Conservation (phyloP, 2,113 vertebrate genomes). For the Odontesthes bonariensis region DNA sequence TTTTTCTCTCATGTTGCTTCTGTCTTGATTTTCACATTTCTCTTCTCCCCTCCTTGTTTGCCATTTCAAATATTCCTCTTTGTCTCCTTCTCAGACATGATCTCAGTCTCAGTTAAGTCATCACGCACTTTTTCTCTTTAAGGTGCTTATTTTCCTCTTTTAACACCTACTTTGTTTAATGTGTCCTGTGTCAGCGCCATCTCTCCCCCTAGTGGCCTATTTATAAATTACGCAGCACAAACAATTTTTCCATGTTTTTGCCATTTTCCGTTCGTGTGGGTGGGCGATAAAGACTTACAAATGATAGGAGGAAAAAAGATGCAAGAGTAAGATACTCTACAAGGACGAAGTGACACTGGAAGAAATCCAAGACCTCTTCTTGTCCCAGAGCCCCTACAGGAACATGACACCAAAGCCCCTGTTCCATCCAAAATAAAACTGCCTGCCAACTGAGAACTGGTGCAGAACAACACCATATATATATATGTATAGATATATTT, state of each 20-base stretch:
- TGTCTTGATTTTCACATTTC: constrained; percentile 7
- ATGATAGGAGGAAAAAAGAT: constrained; percentile 37
- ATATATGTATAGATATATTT: neutral
- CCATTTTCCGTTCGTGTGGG: constrained; percentile 39
- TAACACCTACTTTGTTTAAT: constrained; percentile 13
- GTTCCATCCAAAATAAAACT: constrained; percentile 72
- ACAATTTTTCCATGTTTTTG: constrained; percentile 39
- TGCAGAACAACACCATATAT: constrained; percentile 20
- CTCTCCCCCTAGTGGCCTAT: constrained; percentile 70
- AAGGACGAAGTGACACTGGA: constrained; percentile 73
- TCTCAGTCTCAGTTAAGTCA: constrained; percentile 25
- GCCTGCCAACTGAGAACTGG: constrained; percentile 50
- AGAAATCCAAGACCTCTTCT: constrained; percentile 61
- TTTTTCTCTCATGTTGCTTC: constrained; percentile 15
- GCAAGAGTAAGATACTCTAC: constrained; percentile 50
- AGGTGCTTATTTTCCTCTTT: constrained; percentile 22
- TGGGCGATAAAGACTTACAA: constrained; percentile 29
- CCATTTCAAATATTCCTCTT: constrained; percentile 12
- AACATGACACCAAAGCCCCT: constrained; percentile 71
- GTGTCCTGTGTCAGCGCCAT: constrained; percentile 40
- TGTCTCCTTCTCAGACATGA: constrained; percentile 26
- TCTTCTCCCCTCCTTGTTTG: constrained; percentile 4
- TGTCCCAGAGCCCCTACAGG: constrained; percentile 57
- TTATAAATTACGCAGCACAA: constrained; percentile 20
- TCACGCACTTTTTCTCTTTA: constrained; percentile 4